Evolutionary conservation across 2,888 invertebrate species (phyloP).

Genomic region (Mycogona germanica): DNA sequence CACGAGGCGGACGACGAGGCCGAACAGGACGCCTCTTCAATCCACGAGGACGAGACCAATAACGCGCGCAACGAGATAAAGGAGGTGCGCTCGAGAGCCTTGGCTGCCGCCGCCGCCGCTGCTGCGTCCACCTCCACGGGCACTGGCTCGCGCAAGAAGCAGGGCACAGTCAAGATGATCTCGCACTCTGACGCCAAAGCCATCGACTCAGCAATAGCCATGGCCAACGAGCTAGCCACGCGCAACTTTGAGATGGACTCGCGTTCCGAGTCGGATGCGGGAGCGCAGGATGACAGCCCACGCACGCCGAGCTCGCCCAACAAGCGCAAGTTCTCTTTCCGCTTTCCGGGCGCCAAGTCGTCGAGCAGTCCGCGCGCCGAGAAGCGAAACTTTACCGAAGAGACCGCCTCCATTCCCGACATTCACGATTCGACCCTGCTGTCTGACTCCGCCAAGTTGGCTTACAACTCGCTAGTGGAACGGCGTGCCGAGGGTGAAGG

Average conservation of each 20-base stretch:
- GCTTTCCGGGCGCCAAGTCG: constrained; percentile 42
- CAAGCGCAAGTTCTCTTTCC: constrained; percentile 66
- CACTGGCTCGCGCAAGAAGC: constrained; percentile 39
- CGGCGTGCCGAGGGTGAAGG: constrained; percentile 34
- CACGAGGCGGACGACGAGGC: constrained; percentile 24
- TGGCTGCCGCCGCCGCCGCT: constrained; percentile 35
- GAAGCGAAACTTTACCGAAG: constrained; percentile 78
- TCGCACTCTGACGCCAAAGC: constrained; percentile 86
- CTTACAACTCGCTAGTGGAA: constrained; percentile 85
- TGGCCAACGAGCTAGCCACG: constrained; percentile 81
- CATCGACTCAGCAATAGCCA: constrained; percentile 79
- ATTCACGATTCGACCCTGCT: constrained; percentile 66
- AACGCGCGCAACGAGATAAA: constrained; percentile 57
- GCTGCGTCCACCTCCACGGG: constrained; percentile 19
- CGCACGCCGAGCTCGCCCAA: constrained; percentile 51
- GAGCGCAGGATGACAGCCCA: constrained; percentile 33
- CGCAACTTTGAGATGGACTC: constrained; percentile 40
- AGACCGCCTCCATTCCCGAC: constrained; percentile 70
- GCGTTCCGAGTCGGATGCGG: constrained; percentile 22
- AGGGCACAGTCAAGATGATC: constrained; percentile 67
- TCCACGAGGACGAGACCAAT: constrained; percentile 35
- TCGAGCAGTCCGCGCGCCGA: constrained; percentile 46
- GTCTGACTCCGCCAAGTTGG: constrained; percentile 79
- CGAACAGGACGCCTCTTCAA: constrained; percentile 21
- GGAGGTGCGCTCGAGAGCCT: constrained; percentile 38